phyloP scores from a whole-genome alignment of 2,113 vertebrate species.

The Hypanus sabinus region DNA sequence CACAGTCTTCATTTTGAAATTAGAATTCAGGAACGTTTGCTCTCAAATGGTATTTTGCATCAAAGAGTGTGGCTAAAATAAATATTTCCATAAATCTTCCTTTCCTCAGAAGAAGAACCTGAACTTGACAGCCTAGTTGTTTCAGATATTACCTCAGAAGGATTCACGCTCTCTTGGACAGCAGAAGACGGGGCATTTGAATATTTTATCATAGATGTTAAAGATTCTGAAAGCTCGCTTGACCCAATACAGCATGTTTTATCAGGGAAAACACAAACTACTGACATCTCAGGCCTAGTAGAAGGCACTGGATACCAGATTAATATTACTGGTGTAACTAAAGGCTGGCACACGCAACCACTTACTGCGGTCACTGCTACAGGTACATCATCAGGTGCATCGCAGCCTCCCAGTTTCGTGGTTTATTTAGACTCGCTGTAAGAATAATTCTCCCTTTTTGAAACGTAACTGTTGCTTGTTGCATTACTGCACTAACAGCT shows the following conservation, averaged over 20 bases:
- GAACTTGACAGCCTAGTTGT: slow-evolving; percentile 53
- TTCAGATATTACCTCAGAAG: slow-evolving; percentile 57
- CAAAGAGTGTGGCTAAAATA: not conserved
- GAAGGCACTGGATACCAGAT: slow-evolving; percentile 52
- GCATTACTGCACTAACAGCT: not conserved
- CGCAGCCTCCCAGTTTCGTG: not conserved
- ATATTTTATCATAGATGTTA: slow-evolving; percentile 50
- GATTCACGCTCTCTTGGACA: slow-evolving; percentile 59
- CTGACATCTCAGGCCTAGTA: slow-evolving; percentile 50
- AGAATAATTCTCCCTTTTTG: not conserved
- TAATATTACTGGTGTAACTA: slow-evolving; percentile 50
- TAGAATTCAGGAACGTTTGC: not conserved
- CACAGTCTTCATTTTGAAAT: not conserved
- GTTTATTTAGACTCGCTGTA: not conserved
- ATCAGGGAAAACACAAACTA: slow-evolving; percentile 47
- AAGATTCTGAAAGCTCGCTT: slow-evolving; percentile 39
- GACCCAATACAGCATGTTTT: slow-evolving; percentile 48
- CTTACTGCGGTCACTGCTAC: slow-evolving; percentile 53
- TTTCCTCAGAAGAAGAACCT: slow-evolving; percentile 55
- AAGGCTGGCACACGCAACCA: slow-evolving; percentile 47
- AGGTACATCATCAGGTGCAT: slow-evolving; percentile 45
- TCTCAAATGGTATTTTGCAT: not conserved
- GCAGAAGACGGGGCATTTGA: slow-evolving; percentile 49
- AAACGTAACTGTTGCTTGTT: not conserved
- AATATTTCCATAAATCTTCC: slow-evolving; percentile 17